Evolutionary conservation across 2,113 vertebrate species (phyloP), one percentile per base, ranked within the genome.

Genomic region (Eulemur macaco): DNA sequence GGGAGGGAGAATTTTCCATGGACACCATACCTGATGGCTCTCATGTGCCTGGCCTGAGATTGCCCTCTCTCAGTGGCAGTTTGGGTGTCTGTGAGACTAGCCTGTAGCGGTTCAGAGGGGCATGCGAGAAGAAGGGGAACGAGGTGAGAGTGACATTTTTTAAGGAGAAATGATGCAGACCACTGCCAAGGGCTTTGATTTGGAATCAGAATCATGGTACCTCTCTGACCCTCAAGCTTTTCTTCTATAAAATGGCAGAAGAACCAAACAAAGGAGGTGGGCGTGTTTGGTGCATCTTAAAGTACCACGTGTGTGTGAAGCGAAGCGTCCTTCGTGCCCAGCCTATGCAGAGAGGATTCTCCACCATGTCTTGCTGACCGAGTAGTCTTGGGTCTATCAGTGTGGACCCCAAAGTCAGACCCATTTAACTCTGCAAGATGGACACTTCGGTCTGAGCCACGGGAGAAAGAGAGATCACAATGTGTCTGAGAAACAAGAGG

Each of bases 341-440:
- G 20, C 27, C 68, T 13, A 2, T 0, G 12, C 20, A 31, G 15
- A 34, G 17, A 54, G 31, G 31, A n/a, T 9, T 8, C 9, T 13
- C 91, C 47, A 8, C 0, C 0, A 6, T 2, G 9, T 76, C 39
- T 76, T 56, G 54, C 20, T 18, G 8, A 25, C 3, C 3, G 58
- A 50, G 27, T n/a, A 9, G 2, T 5, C 82, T 39, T 34, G 3
- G 11, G 11, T 77, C 60, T 0, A 5, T 42, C 20, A 0, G 0
- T 0, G 20, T 14, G 17, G 45, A 13, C 45, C 20, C 68, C 37
- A 14, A 7, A 1, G 10, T 29, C 54, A 84, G 54, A 21, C 3
- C 5, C 0, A 0, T 1, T 17, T 6, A n/a, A 64, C 42, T 20
- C 37, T 0, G 11, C 0, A 0, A 78, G 5, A 15, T 6, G 11